A percentile compares a stretch with the other conserved stretches of the same genome.
phyloP scores from a whole-genome alignment of 2,888 invertebrate species.

The Hirtodrosophila cameraria region DNA sequence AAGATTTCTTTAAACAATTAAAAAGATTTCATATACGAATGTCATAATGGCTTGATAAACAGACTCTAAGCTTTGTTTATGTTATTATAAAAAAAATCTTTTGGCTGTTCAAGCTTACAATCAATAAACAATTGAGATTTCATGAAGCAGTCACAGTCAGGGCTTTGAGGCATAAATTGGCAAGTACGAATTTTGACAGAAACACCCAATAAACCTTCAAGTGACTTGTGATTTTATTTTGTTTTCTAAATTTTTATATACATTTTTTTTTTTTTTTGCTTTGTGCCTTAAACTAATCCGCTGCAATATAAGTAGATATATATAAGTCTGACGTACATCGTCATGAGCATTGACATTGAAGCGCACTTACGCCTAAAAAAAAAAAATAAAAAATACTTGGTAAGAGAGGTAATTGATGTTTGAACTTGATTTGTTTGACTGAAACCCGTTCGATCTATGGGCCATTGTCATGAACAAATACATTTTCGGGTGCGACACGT shows the following conservation, averaged over 20 bases:
- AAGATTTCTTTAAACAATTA: too few species aligned
- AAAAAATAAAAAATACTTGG: conserved; percentile 12
- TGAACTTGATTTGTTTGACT: conserved; percentile 58
- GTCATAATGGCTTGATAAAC: not conserved
- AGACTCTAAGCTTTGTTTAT: not conserved
- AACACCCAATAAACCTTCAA: conserved; percentile 62
- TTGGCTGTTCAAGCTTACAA: conserved; percentile 7
- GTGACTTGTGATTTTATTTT: conserved; percentile 45
- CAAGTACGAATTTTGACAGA: conserved; percentile 56
- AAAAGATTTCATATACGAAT: not conserved
- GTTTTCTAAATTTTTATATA: conserved; percentile 16
- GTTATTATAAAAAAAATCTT: conserved; percentile 3
- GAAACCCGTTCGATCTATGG: conserved; percentile 29
- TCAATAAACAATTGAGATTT: conserved; percentile 14
- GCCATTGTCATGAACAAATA: conserved; percentile 21
- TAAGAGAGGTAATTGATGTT: conserved; percentile 58
- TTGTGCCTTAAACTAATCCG: conserved; percentile 42
- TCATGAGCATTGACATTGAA: conserved; percentile 56
- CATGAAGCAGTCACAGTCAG: conserved; percentile 34
- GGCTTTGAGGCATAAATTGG: conserved; percentile 46
- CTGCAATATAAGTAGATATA: conserved; percentile 18
- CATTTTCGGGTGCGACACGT: conserved; percentile 22
- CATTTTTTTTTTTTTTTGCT: conserved; percentile 19
- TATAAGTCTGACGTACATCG: conserved; percentile 3
- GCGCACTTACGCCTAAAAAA: conserved; percentile 57